Conservation (phyloP, 2,113 vertebrate species). For the Percopsis transmontana region DNA sequence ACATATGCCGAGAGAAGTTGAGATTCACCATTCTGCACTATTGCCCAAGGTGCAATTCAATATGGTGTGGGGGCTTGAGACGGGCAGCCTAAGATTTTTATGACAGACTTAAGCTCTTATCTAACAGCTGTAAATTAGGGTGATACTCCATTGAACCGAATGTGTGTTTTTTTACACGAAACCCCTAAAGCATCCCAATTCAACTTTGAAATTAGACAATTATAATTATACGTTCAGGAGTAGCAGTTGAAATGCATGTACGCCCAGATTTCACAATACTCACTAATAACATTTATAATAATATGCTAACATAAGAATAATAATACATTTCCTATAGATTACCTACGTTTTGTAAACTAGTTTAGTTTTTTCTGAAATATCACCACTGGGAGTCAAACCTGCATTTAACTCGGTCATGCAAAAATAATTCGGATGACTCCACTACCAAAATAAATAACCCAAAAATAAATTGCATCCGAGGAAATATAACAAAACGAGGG, state of each 20-base stretch:
- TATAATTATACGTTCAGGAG: conserved; percentile 74
- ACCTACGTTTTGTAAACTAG: background rate
- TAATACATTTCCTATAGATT: background rate
- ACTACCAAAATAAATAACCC: conserved; percentile 56
- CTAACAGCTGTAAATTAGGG: conserved; percentile 91
- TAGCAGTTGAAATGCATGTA: conserved; percentile 29
- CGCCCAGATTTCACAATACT: background rate
- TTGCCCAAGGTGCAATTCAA: conserved; percentile 97
- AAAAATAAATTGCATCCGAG: conserved; percentile 51
- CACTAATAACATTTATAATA: background rate
- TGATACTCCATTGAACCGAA: conserved; percentile 92
- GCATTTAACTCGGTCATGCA: conserved; percentile 1
- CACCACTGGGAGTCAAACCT: background rate
- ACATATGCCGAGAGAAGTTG: conserved; percentile 97
- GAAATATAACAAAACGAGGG: conserved; percentile 62
- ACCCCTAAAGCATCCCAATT: conserved; percentile 85
- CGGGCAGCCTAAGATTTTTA: conserved; percentile 81
- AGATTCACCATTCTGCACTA: conserved; percentile 95
- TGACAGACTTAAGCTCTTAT: conserved; percentile 93
- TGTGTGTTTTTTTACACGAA: conserved; percentile 79
- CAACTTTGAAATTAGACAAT: conserved; percentile 87
- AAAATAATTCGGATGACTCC: conserved; percentile 42
- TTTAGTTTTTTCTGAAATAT: conserved; percentile 7
- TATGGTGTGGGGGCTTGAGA: conserved; percentile 64
- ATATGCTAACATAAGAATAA: background rate